Evolutionary conservation across 2,888 invertebrate species (phyloP), one percentile per base, ranked within the genome.

Genomic region (Argyra leucocephala): DNA sequence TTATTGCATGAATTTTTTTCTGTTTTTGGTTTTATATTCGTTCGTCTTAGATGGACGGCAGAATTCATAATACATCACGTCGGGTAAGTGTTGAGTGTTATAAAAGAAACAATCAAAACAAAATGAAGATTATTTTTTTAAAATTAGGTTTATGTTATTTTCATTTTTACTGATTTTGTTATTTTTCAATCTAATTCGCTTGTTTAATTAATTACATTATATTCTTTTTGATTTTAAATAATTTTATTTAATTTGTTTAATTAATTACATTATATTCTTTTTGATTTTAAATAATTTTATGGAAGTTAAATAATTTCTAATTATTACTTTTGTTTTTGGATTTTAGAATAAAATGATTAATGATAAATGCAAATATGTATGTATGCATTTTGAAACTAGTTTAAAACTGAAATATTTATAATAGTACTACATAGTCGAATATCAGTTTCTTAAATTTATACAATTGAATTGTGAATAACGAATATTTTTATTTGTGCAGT

Each of bases 31-130:
- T 71, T 73, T 76, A 76, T 75, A 76, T 76, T 78, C 75, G 80
- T 78, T 80, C 80, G 75, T 77, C 78, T 78, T 79, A 80, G 79
- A 80, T 80, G 79, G 80, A 80, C 76, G 78, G 80, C 80, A 79
- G 79, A 78, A 78, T 79, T 76, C 78, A 80, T 78, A 80, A 75
- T 76, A 75, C 79, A 76, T 77, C 79, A 76, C 79, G 80, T 75
- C 78, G 79, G 79, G 79, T 80, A 79, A 80, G 79, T 78, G 15
- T 48, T 48, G 48, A 48, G 48, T 48, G 5, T 18, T 31, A 31
- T 31, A 6, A 2, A 77, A 72, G 66, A 63, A 64, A 61, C 65
- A 15, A 61, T 67, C 64, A 62, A 59, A 57, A 22, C n/a, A 22
- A 58, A 36, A 36, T 21, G 18, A 63, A 31, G 12, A 24, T 26